These are phyloP conservation scores for Xiphorhynchus erythropygius DNA, from an alignment of 2,797 vertebrate genomes.

Conservation along the genomic window DNA sequence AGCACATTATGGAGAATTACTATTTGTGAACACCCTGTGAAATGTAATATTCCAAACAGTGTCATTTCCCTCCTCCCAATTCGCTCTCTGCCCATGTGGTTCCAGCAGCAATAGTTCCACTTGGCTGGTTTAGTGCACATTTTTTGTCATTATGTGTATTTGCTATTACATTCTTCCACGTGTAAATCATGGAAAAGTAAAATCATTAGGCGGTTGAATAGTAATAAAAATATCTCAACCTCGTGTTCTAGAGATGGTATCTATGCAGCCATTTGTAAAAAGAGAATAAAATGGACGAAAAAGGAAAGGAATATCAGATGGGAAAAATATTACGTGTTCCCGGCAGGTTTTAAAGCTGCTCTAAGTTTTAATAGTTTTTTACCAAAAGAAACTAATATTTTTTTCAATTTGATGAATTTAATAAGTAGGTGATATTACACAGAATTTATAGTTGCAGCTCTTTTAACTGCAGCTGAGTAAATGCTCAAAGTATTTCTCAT, in stretches of 20 bases:
- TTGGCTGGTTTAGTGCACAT: background rate
- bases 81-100: background rate
- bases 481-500: background rate
- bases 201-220: background rate
- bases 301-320: background rate
- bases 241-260: background rate
- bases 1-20: background rate
- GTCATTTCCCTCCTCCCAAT: background rate
- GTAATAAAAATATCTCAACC: slow-evolving; percentile 6
- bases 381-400: background rate
- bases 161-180: slow-evolving; percentile 10
- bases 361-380: background rate
- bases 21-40: background rate
- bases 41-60: background rate
- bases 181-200: slow-evolving; percentile 26
- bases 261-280: background rate
- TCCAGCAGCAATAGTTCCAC: background rate
- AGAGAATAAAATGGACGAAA: background rate
- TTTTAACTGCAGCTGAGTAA: background rate
- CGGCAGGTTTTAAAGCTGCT: background rate
- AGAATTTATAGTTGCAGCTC: background rate
- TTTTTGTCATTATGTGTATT: background rate
- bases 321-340: background rate
- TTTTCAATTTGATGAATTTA: background rate
- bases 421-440: background rate